Conservation (phyloP, 2,888 invertebrate genomes). For the Calameuta pallipes region DNA sequence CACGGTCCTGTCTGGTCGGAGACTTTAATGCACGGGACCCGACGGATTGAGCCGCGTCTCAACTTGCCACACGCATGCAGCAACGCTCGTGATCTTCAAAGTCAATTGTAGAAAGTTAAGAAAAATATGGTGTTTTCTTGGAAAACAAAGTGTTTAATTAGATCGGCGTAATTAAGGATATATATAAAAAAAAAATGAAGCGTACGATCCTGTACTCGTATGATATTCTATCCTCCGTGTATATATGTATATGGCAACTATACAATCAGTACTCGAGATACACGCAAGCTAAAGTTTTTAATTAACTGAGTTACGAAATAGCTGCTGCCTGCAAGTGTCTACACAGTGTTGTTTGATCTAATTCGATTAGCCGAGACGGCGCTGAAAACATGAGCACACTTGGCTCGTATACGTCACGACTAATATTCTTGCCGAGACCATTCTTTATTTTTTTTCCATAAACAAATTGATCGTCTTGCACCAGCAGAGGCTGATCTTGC, state of each 20-base stretch:
- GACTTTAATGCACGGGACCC: constrained; percentile 60
- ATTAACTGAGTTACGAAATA: constrained; percentile 42
- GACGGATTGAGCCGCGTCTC: constrained; percentile 41
- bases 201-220: too few relatives aligned
- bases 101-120: too few relatives aligned
- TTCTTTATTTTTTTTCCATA: constrained; percentile 7
- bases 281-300: constrained; percentile 22
- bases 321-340: constrained; percentile 14
- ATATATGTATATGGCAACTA: too few relatives aligned
- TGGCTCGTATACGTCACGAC: constrained; percentile 25
- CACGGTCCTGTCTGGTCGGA: constrained; percentile 29
- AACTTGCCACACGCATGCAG: too few relatives aligned
- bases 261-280: too few relatives aligned
- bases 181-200: too few relatives aligned
- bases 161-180: too few relatives aligned
- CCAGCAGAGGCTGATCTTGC: not conserved
- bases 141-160: too few relatives aligned
- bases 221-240: too few relatives aligned
- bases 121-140: too few relatives aligned
- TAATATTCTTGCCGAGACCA: constrained; percentile 29
- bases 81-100: too few relatives aligned
- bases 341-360: not conserved
- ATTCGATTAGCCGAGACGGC: constrained; percentile 1
- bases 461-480: constrained; percentile 29
- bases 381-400: constrained; percentile 8